Base-by-base conservation (phyloP, 2,888 invertebrate species). In the Arge pagana region DNA sequence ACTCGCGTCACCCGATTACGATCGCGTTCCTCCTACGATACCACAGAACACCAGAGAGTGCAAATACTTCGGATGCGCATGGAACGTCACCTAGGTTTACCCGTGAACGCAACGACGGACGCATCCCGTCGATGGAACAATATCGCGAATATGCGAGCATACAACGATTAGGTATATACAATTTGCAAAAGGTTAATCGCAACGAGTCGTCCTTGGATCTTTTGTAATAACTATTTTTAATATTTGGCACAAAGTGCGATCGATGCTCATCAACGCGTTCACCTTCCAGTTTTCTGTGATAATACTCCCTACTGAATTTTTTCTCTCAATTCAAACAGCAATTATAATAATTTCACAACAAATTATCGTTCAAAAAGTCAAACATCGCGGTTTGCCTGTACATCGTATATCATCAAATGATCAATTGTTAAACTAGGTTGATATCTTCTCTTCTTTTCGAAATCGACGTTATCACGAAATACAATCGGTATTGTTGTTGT, bases 311-410 rank as follows among this genome's bases (percentile, higher is more conserved):
- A 35, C 11, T 45, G 15, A 45, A 45, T 18, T 54, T 48, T 55
- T 52, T 41, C 55, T 59, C 58, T 42, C 50, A 53, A 59, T 54
- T 45, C 53, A 59, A 61, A 64, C 55, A 58, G 55, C 59, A 58
- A 63, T 57, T 15, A 26, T 48, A 41, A 53, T 57, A 53, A 59
- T 58, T 58, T 57, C 53, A 57, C 50, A 58, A 53, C 50, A 61
- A 58, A 43, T 15, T 50, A 50, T 42, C 21, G 26, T 23, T 31
- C 36, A 35, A 18, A 11, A 57, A 56, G 61, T 58, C 57, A 55
- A 60, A 59, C 53, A 57, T 59, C 56, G 58, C 54, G 60, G 52
- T 56, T 59, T 57, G 52, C 56, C 61, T 64, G 61, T 63, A 67
- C 61, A 59, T 54, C 54, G 52, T 53, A 39, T 53, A 53, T 64